phyloP scores from a whole-genome alignment of 2,888 invertebrate species.

The Entomobrya multifasciata region DNA sequence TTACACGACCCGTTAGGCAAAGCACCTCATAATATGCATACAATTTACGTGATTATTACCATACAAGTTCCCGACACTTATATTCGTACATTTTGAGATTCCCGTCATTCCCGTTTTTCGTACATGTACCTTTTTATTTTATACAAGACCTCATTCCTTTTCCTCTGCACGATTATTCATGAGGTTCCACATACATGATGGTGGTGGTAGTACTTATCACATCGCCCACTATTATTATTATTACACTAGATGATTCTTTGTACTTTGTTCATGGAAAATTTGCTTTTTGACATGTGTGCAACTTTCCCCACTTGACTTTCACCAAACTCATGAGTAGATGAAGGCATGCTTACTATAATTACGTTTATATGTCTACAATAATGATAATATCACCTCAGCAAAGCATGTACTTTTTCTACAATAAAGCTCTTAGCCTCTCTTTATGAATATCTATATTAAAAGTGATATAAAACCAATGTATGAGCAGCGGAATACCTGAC shows the following conservation, averaged over 20 bases:
- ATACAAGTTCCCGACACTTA: conserved; percentile 27
- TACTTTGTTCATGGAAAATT: conserved; percentile 30
- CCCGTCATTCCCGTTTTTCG: neutral
- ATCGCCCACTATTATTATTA: conserved; percentile 10
- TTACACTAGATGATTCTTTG: conserved; percentile 39
- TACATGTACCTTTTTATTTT: conserved; percentile 1
- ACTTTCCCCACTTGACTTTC: conserved; percentile 40
- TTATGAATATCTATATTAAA: conserved; percentile 14
- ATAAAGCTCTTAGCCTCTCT: conserved; percentile 12
- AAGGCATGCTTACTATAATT: neutral
- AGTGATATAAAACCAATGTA: conserved; percentile 36
- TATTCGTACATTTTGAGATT: neutral
- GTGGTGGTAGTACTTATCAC: conserved; percentile 59
- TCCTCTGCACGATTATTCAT: conserved; percentile 56
- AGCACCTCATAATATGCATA: conserved; percentile 49
- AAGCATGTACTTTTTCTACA: neutral
- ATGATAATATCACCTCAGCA: neutral
- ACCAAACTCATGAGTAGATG: conserved; percentile 11
- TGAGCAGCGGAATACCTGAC: conserved; percentile 51
- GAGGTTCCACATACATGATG: conserved; percentile 55
- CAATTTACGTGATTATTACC: conserved; percentile 59
- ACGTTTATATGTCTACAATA: conserved; percentile 18
- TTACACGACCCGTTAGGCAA: conserved; percentile 32
- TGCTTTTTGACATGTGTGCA: conserved; percentile 5
- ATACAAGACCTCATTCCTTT: conserved; percentile 12